These are phyloP conservation scores for Podarcis muralis DNA, from an alignment of 2,113 vertebrate species.

Conservation along the genomic window DNA sequence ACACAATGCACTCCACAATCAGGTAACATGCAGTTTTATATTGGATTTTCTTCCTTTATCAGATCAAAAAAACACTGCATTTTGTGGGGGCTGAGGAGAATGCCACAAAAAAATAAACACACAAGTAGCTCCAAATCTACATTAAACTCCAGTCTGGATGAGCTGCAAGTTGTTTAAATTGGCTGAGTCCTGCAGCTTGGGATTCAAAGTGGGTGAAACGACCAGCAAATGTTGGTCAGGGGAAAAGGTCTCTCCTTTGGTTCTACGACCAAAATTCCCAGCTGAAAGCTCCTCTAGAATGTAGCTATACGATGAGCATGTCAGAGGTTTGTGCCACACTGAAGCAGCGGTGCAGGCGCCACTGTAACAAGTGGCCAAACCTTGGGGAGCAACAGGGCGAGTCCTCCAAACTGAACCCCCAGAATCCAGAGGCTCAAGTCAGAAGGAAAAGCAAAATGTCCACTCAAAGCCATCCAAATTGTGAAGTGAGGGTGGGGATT, in stretches of 20 bases:
- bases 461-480: neutral
- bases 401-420: neutral
- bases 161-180: neutral
- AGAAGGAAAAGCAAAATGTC: neutral
- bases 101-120: too few relatives aligned
- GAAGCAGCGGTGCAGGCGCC: neutral
- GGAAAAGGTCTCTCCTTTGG: neutral
- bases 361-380: neutral
- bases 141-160: neutral
- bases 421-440: neutral
- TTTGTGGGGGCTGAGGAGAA: too few relatives aligned
- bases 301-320: neutral
- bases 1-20: too few relatives aligned
- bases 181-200: neutral
- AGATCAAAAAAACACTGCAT: too few relatives aligned
- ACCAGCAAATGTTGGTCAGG: neutral
- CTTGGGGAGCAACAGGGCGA: rapidly evolving
- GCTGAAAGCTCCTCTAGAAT: too few relatives aligned
- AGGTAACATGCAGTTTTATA: too few relatives aligned
- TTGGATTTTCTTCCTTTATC: too few relatives aligned
- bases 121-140: too few relatives aligned
- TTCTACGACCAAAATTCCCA: too few relatives aligned
- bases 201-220: neutral
- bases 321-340: rapidly evolving
- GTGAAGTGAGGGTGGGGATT: neutral